Percentiles rank a stretch among this genome's conserved stretches.
These are phyloP conservation scores for Neomorphus geoffroyi DNA, from an alignment of 2,797 vertebrate genomes.

Conservation along the genomic window DNA sequence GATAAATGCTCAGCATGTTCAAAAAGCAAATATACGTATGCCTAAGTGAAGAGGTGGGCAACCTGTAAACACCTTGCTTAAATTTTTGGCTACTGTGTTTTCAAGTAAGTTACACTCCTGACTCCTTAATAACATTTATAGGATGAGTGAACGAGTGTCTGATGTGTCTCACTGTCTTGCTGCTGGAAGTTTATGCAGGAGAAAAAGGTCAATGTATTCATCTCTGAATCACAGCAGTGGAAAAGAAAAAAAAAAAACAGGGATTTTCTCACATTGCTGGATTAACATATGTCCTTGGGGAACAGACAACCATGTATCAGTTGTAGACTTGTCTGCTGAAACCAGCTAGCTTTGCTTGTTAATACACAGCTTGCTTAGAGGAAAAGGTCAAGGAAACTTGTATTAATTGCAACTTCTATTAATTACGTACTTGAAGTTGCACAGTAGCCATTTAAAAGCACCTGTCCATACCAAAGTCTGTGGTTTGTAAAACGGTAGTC, in stretches of 20 bases:
- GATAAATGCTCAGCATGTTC: not conserved
- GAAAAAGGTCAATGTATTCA: slow-evolving; percentile 53
- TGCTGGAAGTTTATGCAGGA: not conserved
- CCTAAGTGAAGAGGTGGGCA: not conserved
- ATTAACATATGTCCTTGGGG: slow-evolving; percentile 48
- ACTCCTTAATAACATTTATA: not conserved
- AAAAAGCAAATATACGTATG: not conserved
- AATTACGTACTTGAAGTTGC: not conserved
- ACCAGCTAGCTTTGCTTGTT: not conserved
- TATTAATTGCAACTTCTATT: not conserved
- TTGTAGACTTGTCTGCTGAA: not conserved
- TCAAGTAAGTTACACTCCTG: not conserved
- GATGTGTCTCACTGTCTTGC: not conserved
- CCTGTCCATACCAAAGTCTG: not conserved
- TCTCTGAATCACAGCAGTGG: not conserved
- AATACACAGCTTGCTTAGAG: not conserved
- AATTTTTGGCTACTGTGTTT: not conserved
- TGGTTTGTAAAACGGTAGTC: not conserved
- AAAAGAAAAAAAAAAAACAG: not conserved
- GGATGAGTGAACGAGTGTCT: not conserved
- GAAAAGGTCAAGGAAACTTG: slow-evolving; percentile 37
- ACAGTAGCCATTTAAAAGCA: not conserved
- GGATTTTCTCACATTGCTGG: not conserved
- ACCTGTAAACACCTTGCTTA: not conserved
- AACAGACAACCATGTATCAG: not conserved